Conservation (phyloP, 2,113 vertebrate genomes). For the Brachypodius melanocephalos region DNA sequence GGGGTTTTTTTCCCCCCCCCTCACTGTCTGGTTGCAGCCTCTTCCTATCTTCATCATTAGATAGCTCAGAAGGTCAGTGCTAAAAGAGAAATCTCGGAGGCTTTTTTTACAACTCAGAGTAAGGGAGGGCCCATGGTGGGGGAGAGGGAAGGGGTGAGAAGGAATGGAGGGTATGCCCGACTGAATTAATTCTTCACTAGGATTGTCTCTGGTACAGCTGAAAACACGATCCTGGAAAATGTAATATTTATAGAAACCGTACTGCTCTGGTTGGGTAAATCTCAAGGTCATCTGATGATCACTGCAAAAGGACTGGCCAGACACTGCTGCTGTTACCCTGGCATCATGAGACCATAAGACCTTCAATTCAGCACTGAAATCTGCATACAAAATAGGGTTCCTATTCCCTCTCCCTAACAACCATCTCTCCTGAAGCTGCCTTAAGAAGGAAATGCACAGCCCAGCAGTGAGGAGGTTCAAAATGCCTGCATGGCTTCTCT, state of each 20-base stretch:
- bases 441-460: conserved; percentile 4
- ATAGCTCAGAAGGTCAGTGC: conserved; percentile 37
- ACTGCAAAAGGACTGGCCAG: background rate
- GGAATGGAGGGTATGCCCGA: background rate
- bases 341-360: background rate
- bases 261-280: background rate
- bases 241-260: conserved; percentile 4
- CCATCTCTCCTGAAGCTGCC: background rate
- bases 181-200: background rate
- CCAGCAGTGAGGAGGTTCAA: background rate
- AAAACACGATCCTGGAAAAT: background rate
- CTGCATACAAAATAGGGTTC: conserved; percentile 26
- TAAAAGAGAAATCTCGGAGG: background rate
- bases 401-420: conserved; percentile 31
- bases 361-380: conserved; percentile 8
- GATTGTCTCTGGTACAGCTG: conserved; percentile 1
- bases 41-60: conserved; percentile 41
- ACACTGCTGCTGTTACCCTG: background rate
- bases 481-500: background rate
- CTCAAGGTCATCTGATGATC: conserved; percentile 33
- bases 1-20: background rate
- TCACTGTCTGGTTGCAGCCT: conserved; percentile 34
- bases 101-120: background rate
- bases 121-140: background rate
- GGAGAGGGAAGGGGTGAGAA: background rate